Percentiles rank a stretch among this genome's conserved stretches.
Evolutionary conservation across 2,888 invertebrate species (phyloP).

Genomic region (Stegana nigrithorax): DNA sequence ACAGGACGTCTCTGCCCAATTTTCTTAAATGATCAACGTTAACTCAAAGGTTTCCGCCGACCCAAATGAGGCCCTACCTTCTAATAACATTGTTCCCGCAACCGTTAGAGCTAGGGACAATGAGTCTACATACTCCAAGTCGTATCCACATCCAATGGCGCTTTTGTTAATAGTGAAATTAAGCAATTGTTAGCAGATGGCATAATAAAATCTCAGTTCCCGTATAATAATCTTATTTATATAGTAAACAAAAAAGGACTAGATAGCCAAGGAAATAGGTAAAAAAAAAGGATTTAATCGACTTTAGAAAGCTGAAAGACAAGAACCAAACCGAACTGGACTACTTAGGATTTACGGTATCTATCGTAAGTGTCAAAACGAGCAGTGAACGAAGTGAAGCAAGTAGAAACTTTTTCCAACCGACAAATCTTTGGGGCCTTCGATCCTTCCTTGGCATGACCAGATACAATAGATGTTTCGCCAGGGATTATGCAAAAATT

Average conservation of each 20-base stretch:
- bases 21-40: too few species aligned
- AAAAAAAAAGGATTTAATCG: too few species aligned
- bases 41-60: slow-evolving; percentile 21
- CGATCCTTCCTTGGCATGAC: slow-evolving; percentile 8
- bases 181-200: slow-evolving; percentile 3
- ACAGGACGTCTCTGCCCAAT: too few species aligned
- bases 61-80: slow-evolving; percentile 19
- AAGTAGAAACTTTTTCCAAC: slow-evolving; percentile 17
- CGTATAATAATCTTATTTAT: slow-evolving; percentile 22
- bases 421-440: slow-evolving; percentile 11
- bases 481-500: slow-evolving; percentile 15
- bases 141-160: slow-evolving; percentile 20
- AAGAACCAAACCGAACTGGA: too few species aligned
- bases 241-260: slow-evolving; percentile 24
- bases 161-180: slow-evolving; percentile 20
- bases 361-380: too few species aligned
- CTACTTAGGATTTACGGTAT: too few species aligned
- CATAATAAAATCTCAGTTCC: too few species aligned
- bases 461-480: slow-evolving; percentile 8
- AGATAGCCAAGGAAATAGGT: too few species aligned
- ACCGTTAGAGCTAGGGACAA: slow-evolving; percentile 19
- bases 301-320: slow-evolving; percentile 24
- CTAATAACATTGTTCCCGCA: slow-evolving; percentile 19
- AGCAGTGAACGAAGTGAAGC: slow-evolving; percentile 5
- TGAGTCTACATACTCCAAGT: slow-evolving; percentile 25